phyloP scores from a whole-genome alignment of 2,113 vertebrate species.

The Cariama cristata region DNA sequence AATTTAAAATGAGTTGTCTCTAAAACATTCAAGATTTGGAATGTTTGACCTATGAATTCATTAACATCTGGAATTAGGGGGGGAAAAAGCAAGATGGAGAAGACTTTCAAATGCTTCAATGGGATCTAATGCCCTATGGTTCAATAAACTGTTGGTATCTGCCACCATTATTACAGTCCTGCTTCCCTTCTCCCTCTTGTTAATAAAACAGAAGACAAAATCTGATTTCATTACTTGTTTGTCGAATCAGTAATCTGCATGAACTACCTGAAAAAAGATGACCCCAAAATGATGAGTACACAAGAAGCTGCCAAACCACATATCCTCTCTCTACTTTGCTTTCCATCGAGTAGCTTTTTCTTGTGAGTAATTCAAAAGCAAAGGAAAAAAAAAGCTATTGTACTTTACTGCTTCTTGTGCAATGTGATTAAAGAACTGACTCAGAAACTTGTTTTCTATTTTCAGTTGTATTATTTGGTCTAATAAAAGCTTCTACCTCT shows the following conservation, averaged over 20 bases:
- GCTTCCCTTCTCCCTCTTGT: not conserved
- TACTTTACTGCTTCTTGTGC: not conserved
- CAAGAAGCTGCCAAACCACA: not conserved
- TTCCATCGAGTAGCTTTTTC: not conserved
- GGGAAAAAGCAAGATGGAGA: not conserved
- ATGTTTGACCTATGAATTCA: not conserved
- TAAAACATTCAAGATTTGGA: not conserved
- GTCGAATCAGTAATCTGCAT: not conserved
- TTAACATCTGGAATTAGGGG: not conserved
- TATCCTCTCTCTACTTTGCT: not conserved
- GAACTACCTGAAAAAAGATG: not conserved
- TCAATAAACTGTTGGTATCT: not conserved
- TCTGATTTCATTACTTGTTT: not conserved
- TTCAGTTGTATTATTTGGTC: not conserved
- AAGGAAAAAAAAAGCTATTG: not conserved
- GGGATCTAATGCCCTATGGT: not conserved
- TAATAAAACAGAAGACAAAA: not conserved
- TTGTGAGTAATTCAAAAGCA: conserved; percentile 7
- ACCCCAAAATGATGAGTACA: not conserved
- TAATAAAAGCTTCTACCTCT: conserved; percentile 34
- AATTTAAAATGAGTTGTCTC: not conserved
- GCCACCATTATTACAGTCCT: not conserved
- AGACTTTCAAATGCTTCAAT: not conserved
- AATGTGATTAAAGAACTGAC: conserved; percentile 20
- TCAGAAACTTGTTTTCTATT: conserved; percentile 39